Percentiles rank a stretch among this genome's conserved stretches.
Conservation (phyloP, 2,113 vertebrate species). For the Perca flavescens region DNA sequence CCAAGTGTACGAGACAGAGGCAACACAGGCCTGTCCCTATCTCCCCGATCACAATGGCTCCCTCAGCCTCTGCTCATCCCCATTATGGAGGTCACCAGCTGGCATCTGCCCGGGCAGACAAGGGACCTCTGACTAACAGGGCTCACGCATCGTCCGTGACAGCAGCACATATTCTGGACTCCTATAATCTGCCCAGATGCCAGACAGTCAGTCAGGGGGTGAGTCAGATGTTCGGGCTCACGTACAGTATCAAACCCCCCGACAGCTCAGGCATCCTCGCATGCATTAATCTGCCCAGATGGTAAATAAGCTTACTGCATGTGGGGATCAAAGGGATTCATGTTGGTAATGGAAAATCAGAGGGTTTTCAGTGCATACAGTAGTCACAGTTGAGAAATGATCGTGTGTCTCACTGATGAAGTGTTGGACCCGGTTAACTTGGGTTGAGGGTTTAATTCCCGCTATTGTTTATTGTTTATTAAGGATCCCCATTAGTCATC, state of each 20-base stretch:
- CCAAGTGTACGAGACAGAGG: conserved; percentile 28
- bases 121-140: conserved; percentile 38
- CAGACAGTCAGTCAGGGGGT: conserved; percentile 54
- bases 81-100: conserved; percentile 76
- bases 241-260: background rate
- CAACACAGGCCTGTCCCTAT: conserved; percentile 56
- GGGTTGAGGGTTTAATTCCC: conserved; percentile 22
- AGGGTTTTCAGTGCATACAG: conserved; percentile 31
- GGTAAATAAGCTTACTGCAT: conserved; percentile 53
- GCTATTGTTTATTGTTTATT: background rate
- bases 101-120: conserved; percentile 58
- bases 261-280: conserved; percentile 3
- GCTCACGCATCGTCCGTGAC: conserved; percentile 48
- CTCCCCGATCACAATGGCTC: conserved; percentile 56
- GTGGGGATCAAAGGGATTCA: conserved; percentile 41
- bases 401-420: conserved; percentile 16
- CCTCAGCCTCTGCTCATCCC: conserved; percentile 40
- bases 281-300: conserved; percentile 67
- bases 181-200: conserved; percentile 66
- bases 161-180: conserved; percentile 17
- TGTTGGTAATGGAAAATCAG: conserved; percentile 58
- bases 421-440: background rate
- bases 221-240: conserved; percentile 28
- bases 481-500: too few relatives aligned
- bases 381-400: conserved; percentile 44